A percentile compares a stretch with the other conserved stretches of the same genome.
Conservation (phyloP, 2,113 vertebrate genomes). For the Larimichthys polyactis region DNA sequence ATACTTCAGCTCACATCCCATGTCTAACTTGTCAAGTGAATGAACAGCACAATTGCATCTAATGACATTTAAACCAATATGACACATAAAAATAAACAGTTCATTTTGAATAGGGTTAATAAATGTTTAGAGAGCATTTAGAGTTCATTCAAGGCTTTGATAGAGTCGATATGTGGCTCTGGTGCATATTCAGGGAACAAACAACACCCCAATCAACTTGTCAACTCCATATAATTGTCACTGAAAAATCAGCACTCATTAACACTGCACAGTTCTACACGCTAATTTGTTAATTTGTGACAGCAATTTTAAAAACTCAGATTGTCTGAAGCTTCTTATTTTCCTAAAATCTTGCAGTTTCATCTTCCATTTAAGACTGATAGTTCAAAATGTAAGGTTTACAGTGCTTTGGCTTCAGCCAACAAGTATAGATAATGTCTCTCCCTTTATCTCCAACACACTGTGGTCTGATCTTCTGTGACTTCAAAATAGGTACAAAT, state of each 20-base stretch:
- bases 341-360: neutral
- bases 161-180: neutral
- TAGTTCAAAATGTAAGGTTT: slow-evolving; percentile 11
- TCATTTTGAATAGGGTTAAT: neutral
- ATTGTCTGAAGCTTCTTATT: slow-evolving; percentile 6
- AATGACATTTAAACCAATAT: neutral
- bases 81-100: neutral
- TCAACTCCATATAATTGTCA: slow-evolving; percentile 53
- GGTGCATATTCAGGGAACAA: slow-evolving; percentile 35
- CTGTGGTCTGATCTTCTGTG: slow-evolving; percentile 31
- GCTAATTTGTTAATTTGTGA: slow-evolving; percentile 43
- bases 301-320: slow-evolving; percentile 12
- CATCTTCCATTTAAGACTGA: neutral
- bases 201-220: slow-evolving; percentile 53
- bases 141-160: neutral
- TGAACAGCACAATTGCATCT: neutral
- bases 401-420: slow-evolving; percentile 18
- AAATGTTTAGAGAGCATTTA: neutral
- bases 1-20: neutral
- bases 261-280: slow-evolving; percentile 9
- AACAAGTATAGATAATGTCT: slow-evolving; percentile 27
- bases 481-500: slow-evolving; percentile 33
- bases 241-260: slow-evolving; percentile 57
- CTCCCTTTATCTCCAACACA: slow-evolving; percentile 49
- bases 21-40: neutral